phyloP scores from a whole-genome alignment of 1,140 invertebrate species.

The Capitella teleta region DNA sequence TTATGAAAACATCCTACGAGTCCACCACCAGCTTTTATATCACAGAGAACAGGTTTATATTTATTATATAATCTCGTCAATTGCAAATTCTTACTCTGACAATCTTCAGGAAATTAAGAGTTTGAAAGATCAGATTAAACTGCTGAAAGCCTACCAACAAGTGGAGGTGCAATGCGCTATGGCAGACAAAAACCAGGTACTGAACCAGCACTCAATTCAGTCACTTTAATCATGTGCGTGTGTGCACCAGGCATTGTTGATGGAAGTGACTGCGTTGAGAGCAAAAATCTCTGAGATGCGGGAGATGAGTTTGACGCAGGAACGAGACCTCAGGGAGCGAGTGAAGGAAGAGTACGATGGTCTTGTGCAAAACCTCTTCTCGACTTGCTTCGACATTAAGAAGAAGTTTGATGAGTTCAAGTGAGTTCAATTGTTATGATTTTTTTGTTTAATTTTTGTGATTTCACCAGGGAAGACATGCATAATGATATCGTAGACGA shows the following conservation, averaged over 20 bases:
- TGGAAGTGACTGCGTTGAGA: slow-evolving; percentile 35
- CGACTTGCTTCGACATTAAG: slow-evolving; percentile 25
- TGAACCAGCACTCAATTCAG: too few relatives aligned
- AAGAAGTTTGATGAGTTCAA: slow-evolving; percentile 38
- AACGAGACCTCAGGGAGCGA: slow-evolving; percentile 29
- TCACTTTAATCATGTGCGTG: slow-evolving; percentile 25
- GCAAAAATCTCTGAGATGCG: slow-evolving; percentile 37
- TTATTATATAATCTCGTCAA: too few relatives aligned
- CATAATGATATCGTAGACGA: neutral
- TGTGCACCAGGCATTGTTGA: too few relatives aligned
- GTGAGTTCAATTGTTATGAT: slow-evolving; percentile 13
- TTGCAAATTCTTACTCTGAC: neutral
- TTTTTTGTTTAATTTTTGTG: neutral
- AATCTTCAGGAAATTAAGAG: slow-evolving; percentile 19
- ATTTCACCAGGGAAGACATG: neutral
- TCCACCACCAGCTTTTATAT: slow-evolving; percentile 35
- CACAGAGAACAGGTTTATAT: slow-evolving; percentile 36
- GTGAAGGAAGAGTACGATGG: slow-evolving; percentile 37
- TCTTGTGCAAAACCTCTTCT: slow-evolving; percentile 35
- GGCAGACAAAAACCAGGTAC: slow-evolving; percentile 29
- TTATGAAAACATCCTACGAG: slow-evolving; percentile 36
- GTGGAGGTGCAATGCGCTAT: slow-evolving; percentile 38
- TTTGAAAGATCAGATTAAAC: slow-evolving; percentile 25
- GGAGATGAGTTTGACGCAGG: slow-evolving; percentile 26
- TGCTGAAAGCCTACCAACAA: slow-evolving; percentile 18